These are phyloP conservation scores for Sussaba pulchella DNA, from an alignment of 2,888 invertebrate species.

Conservation along the genomic window DNA sequence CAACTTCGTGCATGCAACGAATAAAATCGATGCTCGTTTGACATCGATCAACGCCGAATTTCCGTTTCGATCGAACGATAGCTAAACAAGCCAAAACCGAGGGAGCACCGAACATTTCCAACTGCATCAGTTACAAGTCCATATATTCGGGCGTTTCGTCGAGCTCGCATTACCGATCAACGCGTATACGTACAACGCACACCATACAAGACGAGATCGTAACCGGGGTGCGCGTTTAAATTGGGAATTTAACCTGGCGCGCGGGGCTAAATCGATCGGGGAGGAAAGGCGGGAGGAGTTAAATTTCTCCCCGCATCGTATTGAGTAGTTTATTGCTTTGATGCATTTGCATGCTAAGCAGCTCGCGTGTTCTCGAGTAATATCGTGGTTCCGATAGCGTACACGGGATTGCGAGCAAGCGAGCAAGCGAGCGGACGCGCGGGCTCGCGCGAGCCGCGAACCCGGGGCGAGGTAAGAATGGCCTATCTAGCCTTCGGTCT, in stretches of 20 bases:
- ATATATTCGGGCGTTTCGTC: constrained; percentile 11
- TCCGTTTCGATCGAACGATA: constrained; percentile 36
- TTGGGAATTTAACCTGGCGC: constrained; percentile 76
- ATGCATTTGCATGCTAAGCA: constrained; percentile 84
- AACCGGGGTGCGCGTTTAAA: constrained; percentile 74
- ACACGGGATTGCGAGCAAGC: constrained; percentile 79
- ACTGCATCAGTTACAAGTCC: constrained; percentile 29
- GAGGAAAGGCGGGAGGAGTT: constrained; percentile 56
- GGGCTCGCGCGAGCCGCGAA: no score
- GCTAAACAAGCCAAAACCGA: constrained; percentile 36
- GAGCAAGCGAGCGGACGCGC: constrained; percentile 64
- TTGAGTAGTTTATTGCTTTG: constrained; percentile 85
- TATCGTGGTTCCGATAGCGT: constrained; percentile 83
- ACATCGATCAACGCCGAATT: constrained; percentile 48
- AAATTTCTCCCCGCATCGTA: constrained; percentile 83
- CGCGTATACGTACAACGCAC: no score
- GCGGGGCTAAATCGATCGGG: constrained; percentile 82
- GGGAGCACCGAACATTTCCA: constrained; percentile 50
- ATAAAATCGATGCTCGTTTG: constrained; percentile 53
- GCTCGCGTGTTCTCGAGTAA: constrained; percentile 84
- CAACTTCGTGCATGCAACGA: constrained; percentile 20
- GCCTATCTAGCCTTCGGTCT: constrained; percentile 83
- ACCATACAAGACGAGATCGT: no score
- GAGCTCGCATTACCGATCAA: no score
- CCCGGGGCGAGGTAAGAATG: constrained; percentile 69